These are phyloP conservation scores for Pedicia rivosa DNA, from an alignment of 2,888 invertebrate species.

Conservation along the genomic window DNA sequence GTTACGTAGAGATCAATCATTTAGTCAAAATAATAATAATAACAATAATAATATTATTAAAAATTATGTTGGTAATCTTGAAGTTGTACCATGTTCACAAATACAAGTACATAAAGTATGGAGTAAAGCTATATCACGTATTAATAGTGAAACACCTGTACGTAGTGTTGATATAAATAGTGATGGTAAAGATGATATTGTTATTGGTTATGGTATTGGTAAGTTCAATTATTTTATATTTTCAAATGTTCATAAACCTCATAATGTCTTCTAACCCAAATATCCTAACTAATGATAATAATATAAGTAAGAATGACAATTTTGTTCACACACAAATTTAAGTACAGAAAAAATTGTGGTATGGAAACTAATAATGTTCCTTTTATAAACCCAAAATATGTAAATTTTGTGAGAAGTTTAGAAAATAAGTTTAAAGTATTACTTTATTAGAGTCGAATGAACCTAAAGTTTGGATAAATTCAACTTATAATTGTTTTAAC, in stretches of 20 bases:
- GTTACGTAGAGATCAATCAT: conserved; percentile 26
- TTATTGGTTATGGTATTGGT: conserved; percentile 68
- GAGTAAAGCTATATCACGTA: conserved; percentile 48
- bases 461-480: too few species aligned
- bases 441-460: too few species aligned
- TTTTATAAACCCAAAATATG: too few species aligned
- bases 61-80: conserved; percentile 12
- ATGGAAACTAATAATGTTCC: too few species aligned
- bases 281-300: too few species aligned
- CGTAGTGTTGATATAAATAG: conserved; percentile 52
- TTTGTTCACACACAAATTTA: conserved; percentile 2
- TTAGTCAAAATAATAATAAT: not conserved
- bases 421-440: too few species aligned
- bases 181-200: conserved; percentile 52
- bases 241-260: too few species aligned
- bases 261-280: too few species aligned
- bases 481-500: too few species aligned
- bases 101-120: conserved; percentile 37
- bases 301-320: too few species aligned
- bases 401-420: too few species aligned
- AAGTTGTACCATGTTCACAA: conserved; percentile 28
- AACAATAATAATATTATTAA: too few species aligned
- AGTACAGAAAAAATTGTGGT: conserved; percentile 3
- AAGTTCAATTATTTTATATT: conserved; percentile 8
- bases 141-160: conserved; percentile 58